phyloP scores from a whole-genome alignment of 2,888 invertebrate genomes.

The Rhamnusium bicolor region DNA sequence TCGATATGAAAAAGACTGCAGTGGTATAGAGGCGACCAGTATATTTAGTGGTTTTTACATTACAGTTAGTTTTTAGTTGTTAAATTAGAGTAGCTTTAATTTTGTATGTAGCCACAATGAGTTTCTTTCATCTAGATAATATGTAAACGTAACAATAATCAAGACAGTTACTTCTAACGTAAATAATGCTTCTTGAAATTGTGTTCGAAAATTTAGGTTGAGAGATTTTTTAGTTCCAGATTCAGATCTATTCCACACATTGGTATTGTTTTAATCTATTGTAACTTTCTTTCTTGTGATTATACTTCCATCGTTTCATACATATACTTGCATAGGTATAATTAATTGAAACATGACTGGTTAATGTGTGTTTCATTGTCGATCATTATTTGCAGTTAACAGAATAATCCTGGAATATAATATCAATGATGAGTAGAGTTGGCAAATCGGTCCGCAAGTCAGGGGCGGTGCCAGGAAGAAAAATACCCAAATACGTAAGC shows the following conservation, averaged over 20 bases:
- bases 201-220: neutral
- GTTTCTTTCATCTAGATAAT: neutral
- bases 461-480: too few species aligned
- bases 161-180: neutral
- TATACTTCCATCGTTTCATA: neutral
- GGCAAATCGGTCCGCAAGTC: too few species aligned
- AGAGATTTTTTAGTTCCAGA: neutral
- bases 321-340: neutral
- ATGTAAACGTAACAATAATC: neutral
- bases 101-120: neutral
- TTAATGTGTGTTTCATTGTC: too few species aligned
- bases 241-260: neutral
- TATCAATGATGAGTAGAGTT: too few species aligned
- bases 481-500: too few species aligned
- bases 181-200: neutral
- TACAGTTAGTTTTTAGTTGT: neutral
- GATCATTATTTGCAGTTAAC: too few species aligned
- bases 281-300: neutral
- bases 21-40: too few species aligned
- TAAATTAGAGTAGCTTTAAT: neutral
- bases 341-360: too few species aligned
- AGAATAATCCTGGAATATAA: too few species aligned
- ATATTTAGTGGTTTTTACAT: neutral
- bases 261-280: neutral
- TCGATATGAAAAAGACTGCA: too few species aligned